Evolutionary conservation across 2,888 invertebrate species (phyloP).

Genomic region (Oscheius onirici): DNA sequence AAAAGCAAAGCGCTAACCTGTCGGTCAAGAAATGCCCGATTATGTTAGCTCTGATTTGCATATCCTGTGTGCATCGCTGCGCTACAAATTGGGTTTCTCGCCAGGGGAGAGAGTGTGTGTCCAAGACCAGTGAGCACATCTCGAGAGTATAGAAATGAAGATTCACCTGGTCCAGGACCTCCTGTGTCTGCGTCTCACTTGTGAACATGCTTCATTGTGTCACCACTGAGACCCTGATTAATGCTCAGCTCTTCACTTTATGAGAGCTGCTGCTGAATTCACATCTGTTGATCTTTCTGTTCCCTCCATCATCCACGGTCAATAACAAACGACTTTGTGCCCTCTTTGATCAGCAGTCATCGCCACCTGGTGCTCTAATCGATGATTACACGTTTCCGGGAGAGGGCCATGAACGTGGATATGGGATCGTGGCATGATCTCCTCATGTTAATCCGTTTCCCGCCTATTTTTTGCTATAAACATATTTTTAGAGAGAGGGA

Average conservation of each 20-base stretch:
- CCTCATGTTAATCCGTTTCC: not conserved
- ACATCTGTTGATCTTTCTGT: constrained; percentile 30
- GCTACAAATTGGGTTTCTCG: constrained; percentile 8
- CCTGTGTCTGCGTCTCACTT: constrained; percentile 1
- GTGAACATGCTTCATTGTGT: constrained; percentile 1
- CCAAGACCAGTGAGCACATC: not conserved
- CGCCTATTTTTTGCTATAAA: no score
- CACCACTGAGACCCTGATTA: constrained; percentile 2
- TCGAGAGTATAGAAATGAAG: not conserved
- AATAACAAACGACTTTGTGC: constrained; percentile 31
- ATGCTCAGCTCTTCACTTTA: constrained; percentile 23
- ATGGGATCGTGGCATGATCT: constrained; percentile 3
- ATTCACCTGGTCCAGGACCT: not conserved
- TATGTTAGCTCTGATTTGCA: constrained; percentile 20
- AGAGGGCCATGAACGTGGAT: not conserved
- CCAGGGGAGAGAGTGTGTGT: no score
- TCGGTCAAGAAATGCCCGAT: constrained; percentile 9
- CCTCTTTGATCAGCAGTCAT: constrained; percentile 32
- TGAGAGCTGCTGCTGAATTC: constrained; percentile 9
- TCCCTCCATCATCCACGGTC: constrained; percentile 20
- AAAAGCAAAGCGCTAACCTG: not conserved
- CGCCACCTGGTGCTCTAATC: constrained; percentile 26
- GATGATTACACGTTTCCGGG: constrained; percentile 27
- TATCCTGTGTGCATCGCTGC: constrained; percentile 19
- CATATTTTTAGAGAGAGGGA: no score